These are phyloP conservation scores for Cetoscarus ocellatus DNA, from an alignment of 2,797 vertebrate species.

Conservation along the genomic window DNA sequence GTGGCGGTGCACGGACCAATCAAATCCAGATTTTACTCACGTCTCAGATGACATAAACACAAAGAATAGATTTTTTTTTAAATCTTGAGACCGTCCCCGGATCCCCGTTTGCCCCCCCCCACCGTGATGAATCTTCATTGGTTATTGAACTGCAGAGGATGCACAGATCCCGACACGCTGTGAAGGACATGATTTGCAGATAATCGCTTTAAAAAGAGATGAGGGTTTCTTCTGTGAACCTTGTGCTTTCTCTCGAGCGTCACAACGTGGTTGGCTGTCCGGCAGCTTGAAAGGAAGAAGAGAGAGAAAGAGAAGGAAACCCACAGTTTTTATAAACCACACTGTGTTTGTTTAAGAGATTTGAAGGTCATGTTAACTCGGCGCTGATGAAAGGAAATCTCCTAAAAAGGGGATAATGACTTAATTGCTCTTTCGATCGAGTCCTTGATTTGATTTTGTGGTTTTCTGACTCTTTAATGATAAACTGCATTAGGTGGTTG, in stretches of 20 bases:
- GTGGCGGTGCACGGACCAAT: slow-evolving; percentile 52
- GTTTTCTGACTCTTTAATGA: slow-evolving; percentile 20
- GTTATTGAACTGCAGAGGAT: slow-evolving; percentile 59
- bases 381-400: slow-evolving; percentile 18
- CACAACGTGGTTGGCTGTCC: slow-evolving; percentile 98
- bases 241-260: slow-evolving; percentile 73
- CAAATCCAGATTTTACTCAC: slow-evolving; percentile 61
- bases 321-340: slow-evolving; percentile 16
- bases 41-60: slow-evolving; percentile 66
- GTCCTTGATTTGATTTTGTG: slow-evolving; percentile 38
- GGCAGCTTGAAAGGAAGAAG: slow-evolving; percentile 85
- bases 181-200: slow-evolving; percentile 65
- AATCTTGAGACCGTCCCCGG: slow-evolving; percentile 30
- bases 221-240: slow-evolving; percentile 56
- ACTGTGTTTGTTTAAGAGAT: slow-evolving; percentile 1
- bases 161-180: slow-evolving; percentile 57
- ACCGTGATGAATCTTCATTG: slow-evolving; percentile 58
- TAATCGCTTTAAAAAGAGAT: slow-evolving; percentile 64
- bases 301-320: slow-evolving; percentile 41
- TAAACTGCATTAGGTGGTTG: slow-evolving; percentile 28
- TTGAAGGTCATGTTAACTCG: slow-evolving; percentile 18
- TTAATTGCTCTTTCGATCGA: slow-evolving; percentile 23
- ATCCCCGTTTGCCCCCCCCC: slow-evolving; percentile 44
- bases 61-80: slow-evolving; percentile 16
- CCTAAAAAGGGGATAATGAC: slow-evolving; percentile 21